phyloP scores from a whole-genome alignment of 2,797 vertebrate genomes.

The Paramormyrops hopkinsi region DNA sequence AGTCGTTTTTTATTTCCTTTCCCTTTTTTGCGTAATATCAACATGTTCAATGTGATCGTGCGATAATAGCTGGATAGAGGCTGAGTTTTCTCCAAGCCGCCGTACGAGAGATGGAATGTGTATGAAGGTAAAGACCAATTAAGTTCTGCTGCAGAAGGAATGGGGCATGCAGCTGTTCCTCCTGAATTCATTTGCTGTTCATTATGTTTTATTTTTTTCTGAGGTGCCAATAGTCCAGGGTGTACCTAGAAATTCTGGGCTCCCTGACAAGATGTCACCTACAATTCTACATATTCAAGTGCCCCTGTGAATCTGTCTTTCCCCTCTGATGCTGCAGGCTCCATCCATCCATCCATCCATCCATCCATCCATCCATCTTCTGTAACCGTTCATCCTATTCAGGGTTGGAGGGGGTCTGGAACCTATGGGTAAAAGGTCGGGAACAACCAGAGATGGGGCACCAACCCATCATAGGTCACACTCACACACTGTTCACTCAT shows the following conservation, averaged over 20 bases:
- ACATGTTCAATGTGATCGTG: neutral
- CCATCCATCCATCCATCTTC: neutral
- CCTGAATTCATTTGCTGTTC: neutral
- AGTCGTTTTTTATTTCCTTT: neutral
- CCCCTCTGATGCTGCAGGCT: neutral
- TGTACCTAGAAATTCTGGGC: neutral
- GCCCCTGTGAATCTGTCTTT: neutral
- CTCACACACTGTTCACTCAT: neutral
- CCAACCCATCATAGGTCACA: neutral
- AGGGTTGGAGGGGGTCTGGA: neutral
- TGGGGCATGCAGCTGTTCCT: neutral
- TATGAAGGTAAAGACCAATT: neutral
- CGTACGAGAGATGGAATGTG: neutral
- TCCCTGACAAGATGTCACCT: neutral
- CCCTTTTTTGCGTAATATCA: neutral
- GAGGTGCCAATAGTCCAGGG: neutral
- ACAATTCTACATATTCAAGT: neutral
- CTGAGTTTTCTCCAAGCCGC: neutral
- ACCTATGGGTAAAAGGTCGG: neutral
- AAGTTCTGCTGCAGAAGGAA: neutral
- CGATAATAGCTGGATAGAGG: neutral
- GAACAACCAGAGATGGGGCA: neutral
- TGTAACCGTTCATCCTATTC: neutral
- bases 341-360: neutral
- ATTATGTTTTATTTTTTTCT: neutral